phyloP scores from a whole-genome alignment of 2,113 vertebrate genomes.

The Fregata magnificens region DNA sequence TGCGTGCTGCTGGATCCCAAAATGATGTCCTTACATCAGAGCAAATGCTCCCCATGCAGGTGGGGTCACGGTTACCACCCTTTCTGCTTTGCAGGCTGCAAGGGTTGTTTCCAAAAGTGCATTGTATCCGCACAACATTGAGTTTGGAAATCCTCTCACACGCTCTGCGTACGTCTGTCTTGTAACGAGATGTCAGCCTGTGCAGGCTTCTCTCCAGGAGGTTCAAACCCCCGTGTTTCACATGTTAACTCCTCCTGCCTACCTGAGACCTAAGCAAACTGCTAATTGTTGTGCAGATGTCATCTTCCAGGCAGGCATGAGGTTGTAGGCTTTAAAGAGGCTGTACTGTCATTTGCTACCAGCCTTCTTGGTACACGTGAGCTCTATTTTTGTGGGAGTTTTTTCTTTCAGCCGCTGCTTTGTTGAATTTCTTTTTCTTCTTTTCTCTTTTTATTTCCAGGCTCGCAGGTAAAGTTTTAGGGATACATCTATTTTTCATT shows the following conservation, averaged over 20 bases:
- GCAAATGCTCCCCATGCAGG: not conserved
- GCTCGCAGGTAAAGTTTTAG: slow-evolving; percentile 30
- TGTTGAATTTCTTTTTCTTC: slow-evolving; percentile 26
- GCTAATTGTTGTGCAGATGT: slow-evolving; percentile 52
- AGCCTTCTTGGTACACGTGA: slow-evolving; percentile 41
- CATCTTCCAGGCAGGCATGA: slow-evolving; percentile 43
- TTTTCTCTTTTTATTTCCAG: not conserved
- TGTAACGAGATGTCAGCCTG: not conserved
- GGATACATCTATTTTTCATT: slow-evolving; percentile 36
- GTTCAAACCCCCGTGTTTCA: not conserved
- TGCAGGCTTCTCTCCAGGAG: not conserved
- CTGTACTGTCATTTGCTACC: slow-evolving; percentile 33
- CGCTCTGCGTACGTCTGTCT: not conserved
- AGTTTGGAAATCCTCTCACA: not conserved
- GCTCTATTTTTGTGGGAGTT: slow-evolving; percentile 38
- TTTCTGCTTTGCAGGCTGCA: not conserved
- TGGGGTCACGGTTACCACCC: not conserved
- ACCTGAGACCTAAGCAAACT: slow-evolving; percentile 17
- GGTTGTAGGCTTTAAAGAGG: slow-evolving; percentile 46
- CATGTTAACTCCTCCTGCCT: slow-evolving; percentile 24
- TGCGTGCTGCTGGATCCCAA: not conserved
- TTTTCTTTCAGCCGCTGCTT: slow-evolving; percentile 40
- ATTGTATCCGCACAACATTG: not conserved
- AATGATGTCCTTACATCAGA: not conserved
- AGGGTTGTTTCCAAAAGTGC: not conserved